These are phyloP conservation scores for Ranitomeya imitator DNA, from an alignment of 2,113 vertebrate species.

Conservation along the genomic window DNA sequence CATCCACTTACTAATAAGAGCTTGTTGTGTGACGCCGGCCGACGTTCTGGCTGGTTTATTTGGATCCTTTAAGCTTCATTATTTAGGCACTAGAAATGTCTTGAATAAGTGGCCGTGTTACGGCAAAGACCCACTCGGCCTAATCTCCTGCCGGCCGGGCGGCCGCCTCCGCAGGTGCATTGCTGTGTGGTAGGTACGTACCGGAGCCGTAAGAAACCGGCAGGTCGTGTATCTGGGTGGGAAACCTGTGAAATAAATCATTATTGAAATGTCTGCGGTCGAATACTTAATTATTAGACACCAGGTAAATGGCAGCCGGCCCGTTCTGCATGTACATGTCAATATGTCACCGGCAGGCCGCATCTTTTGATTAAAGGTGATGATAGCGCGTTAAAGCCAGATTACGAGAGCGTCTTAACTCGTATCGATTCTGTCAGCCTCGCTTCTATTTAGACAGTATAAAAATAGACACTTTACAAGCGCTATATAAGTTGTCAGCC, in stretches of 20 bases:
- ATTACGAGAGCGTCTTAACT: constrained; percentile 70
- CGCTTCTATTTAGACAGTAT: constrained; percentile 64
- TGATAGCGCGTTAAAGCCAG: constrained; percentile 65
- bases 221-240: background rate
- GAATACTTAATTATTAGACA: constrained; percentile 51
- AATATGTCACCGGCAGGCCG: constrained; percentile 62
- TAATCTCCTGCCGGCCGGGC: background rate
- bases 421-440: constrained; percentile 68
- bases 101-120: background rate
- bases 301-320: constrained; percentile 54
- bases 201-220: background rate
- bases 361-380: constrained; percentile 68
- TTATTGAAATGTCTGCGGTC: constrained; percentile 42
- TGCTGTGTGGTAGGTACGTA: background rate
- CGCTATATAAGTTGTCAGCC: constrained; percentile 59
- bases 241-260: constrained; percentile 30
- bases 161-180: background rate
- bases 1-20: constrained; percentile 45
- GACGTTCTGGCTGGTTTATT: constrained; percentile 18
- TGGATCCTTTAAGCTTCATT: constrained; percentile 14
- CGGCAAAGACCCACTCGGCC: background rate
- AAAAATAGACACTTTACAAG: constrained; percentile 50
- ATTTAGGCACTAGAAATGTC: constrained; percentile 32
- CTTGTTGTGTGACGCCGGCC: constrained; percentile 6
- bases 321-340: constrained; percentile 66